phyloP scores from a whole-genome alignment of 2,113 vertebrate genomes.

The Mormyrus lacerda region DNA sequence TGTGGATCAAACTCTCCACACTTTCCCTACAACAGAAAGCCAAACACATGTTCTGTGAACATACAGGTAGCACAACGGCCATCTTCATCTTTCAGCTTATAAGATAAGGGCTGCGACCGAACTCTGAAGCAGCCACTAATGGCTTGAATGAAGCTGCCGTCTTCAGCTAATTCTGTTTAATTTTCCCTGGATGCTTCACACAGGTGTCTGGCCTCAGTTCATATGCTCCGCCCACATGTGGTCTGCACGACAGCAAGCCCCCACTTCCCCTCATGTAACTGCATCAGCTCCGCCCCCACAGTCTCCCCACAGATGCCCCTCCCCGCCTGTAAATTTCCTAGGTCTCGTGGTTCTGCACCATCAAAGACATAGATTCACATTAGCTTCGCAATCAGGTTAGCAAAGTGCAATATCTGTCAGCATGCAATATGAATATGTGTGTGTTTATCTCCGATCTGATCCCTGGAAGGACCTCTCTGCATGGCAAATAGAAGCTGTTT shows the following conservation, averaged over 20 bases:
- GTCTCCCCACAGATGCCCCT: neutral
- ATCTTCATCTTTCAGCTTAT: neutral
- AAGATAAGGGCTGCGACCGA: neutral
- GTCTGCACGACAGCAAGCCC: too few relatives aligned
- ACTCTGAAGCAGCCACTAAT: neutral
- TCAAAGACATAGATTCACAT: slow-evolving; percentile 83
- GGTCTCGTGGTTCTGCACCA: slow-evolving; percentile 60
- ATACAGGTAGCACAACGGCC: neutral
- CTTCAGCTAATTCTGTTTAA: neutral
- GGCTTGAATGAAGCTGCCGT: neutral
- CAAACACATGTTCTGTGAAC: slow-evolving; percentile 37
- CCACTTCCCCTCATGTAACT: slow-evolving; percentile 37
- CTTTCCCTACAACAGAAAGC: slow-evolving; percentile 79
- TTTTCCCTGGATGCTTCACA: neutral
- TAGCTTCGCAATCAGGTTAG: slow-evolving; percentile 85
- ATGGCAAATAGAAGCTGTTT: slow-evolving; percentile 79
- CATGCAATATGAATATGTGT: slow-evolving; percentile 93
- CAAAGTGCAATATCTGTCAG: slow-evolving; percentile 99
- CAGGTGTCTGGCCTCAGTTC: neutral
- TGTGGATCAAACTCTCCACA: slow-evolving; percentile 96
- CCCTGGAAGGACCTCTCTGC: slow-evolving; percentile 64
- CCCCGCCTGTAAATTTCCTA: neutral
- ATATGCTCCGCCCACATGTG: neutral
- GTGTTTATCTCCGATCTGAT: slow-evolving; percentile 80
- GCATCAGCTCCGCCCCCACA: slow-evolving; percentile 47